Percentiles rank a stretch among this genome's conserved stretches.
Evolutionary conservation across 2,797 vertebrate genomes (phyloP).

Genomic region (Poeciliopsis presidionis): DNA sequence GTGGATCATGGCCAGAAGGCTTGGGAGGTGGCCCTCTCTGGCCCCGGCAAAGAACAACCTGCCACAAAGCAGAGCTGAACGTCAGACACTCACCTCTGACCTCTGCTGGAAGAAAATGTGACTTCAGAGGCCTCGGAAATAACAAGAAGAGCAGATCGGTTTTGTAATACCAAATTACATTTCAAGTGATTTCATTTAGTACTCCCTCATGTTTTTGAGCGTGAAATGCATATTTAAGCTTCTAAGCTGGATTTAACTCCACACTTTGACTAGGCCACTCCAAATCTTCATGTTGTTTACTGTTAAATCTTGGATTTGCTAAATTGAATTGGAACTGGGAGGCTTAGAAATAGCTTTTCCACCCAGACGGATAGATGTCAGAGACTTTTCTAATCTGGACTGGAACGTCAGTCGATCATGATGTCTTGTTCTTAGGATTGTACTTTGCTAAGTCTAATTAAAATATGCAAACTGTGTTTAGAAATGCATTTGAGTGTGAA

Average conservation of each 20-base stretch:
- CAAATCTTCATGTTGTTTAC: background rate
- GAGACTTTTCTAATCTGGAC: background rate
- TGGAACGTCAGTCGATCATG: background rate
- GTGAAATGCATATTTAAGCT: background rate
- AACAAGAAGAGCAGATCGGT: background rate
- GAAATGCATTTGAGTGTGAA: background rate
- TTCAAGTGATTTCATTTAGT: background rate
- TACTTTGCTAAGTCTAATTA: background rate
- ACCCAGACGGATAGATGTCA: background rate
- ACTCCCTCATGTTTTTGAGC: background rate
- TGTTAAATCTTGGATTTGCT: background rate
- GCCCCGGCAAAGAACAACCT: conserved; percentile 94
- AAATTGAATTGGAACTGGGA: background rate
- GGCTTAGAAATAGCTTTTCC: background rate
- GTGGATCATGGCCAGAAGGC: conserved; percentile 93
- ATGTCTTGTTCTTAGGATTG: background rate
- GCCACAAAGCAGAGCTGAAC: background rate
- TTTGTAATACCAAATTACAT: background rate
- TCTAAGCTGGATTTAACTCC: background rate
- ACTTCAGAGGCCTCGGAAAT: background rate
- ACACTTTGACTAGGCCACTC: background rate
- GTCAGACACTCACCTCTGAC: background rate
- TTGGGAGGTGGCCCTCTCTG: conserved; percentile 92
- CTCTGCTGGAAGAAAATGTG: background rate
- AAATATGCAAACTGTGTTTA: background rate